Conservation (phyloP, 2,113 vertebrate genomes). For the Himantopus leucocephalus region DNA sequence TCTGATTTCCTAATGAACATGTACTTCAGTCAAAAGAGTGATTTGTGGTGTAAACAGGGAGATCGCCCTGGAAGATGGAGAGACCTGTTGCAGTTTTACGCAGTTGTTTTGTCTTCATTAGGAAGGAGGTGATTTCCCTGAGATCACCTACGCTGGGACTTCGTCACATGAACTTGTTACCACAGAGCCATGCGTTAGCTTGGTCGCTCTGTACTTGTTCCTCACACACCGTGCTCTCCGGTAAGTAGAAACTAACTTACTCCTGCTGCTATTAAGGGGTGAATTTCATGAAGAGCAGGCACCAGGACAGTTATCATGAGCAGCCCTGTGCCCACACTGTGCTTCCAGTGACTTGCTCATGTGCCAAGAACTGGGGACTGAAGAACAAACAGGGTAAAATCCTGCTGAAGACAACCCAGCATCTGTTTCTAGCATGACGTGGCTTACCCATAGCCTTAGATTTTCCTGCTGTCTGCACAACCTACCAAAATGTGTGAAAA, state of each 20-base stretch:
- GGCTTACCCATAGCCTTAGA: neutral
- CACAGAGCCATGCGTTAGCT: neutral
- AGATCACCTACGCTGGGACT: rapidly evolving
- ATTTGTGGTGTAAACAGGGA: neutral
- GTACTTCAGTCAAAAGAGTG: neutral
- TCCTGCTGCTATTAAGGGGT: neutral
- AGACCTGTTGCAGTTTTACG: neutral
- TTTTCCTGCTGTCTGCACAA: neutral
- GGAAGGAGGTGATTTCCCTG: neutral
- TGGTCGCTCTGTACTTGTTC: neutral
- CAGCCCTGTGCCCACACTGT: neutral
- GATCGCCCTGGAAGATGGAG: neutral
- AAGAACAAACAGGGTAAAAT: neutral
- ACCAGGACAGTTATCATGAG: neutral
- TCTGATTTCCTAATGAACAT: neutral
- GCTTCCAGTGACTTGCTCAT: neutral
- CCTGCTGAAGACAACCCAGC: neutral
- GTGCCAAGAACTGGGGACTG: neutral
- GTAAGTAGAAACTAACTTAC: neutral
- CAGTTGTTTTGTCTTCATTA: neutral
- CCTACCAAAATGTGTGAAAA: neutral
- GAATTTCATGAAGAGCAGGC: neutral
- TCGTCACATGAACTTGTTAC: neutral
- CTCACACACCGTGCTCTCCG: rapidly evolving
- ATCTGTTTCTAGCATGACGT: neutral